Base-by-base conservation (phyloP, 2,797 vertebrate species). In the Columba guinea region DNA sequence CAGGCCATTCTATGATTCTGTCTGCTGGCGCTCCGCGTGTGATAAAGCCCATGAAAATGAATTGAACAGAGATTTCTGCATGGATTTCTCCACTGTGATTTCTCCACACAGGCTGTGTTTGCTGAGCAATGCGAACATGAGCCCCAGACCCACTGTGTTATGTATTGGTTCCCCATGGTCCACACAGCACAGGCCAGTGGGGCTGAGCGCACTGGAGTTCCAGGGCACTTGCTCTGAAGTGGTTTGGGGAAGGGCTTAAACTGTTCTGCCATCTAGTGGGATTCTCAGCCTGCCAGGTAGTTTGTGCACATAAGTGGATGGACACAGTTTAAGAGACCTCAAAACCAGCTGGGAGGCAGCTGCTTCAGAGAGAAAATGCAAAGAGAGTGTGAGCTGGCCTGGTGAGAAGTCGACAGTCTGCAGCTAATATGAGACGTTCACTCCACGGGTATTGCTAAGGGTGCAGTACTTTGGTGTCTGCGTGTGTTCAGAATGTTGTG, bases 261-360 rank as follows among this genome's bases (percentile, higher is more conserved):
- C 87, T 51, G 69, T 75, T 35, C 87, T 96, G 94, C 91, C 96
- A 92, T 23, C 95, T 95, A 96, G 96, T 94, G 96, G 93, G 73
- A 34, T 64, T 18, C 17, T 67, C 26, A 60, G 52, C 9, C 51
- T 74, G 22, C 7, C 39, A 17, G 24, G 56, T 26, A 26, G 49
- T 44, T 63, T 74, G 17, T n/a, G 32, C 32, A 13, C 46, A 5
- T 12, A 56, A 16, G 13, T 4, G 44, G 44, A 64, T 9, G 13
- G 26, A 37, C 13, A 7, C 3, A 21, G 19, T 32, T 62, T 20
- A 17, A 39, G 18, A 63, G 22, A 63, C 13, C 30, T 77, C 39
- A 67, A 73, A 90, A 10, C 3, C 28, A 39, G 11, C 19, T 67
- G 77, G 56, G 27, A 59, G 58, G 21, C 18, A 65, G n/a, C 52